Evolutionary conservation across 2,797 vertebrate species (phyloP).

Genomic region (Helicolenus hilgendorfi): DNA sequence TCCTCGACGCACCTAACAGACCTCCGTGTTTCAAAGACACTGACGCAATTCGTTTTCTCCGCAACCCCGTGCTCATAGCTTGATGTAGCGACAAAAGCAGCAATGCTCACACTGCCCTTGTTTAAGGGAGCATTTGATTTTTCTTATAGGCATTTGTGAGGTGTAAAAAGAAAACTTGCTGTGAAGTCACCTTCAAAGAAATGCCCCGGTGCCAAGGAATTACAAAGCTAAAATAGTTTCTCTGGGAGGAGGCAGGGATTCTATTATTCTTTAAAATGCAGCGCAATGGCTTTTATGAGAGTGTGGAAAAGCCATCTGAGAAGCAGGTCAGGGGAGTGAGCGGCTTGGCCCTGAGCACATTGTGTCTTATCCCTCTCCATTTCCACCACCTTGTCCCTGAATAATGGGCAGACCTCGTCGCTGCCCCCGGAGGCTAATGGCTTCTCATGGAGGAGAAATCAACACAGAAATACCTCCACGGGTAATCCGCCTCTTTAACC

Average conservation of each 20-base stretch:
- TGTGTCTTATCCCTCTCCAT: constrained; percentile 90
- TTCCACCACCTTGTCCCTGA: constrained; percentile 89
- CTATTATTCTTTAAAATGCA: constrained; percentile 93
- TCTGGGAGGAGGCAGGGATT: constrained; percentile 84
- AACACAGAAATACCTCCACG: constrained; percentile 88
- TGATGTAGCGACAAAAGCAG: constrained; percentile 65
- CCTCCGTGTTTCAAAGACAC: constrained; percentile 57
- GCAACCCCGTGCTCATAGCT: constrained; percentile 40
- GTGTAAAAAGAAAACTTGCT: constrained; percentile 82
- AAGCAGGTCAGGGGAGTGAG: constrained; percentile 87
- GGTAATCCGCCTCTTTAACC: constrained; percentile 87
- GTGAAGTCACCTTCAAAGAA: constrained; percentile 92
- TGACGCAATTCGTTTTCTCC: constrained; percentile 39
- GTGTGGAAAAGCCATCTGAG: constrained; percentile 91
- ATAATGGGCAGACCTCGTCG: constrained; percentile 89
- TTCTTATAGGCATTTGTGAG: constrained; percentile 78
- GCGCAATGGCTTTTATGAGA: constrained; percentile 88
- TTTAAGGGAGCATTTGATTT: constrained; percentile 83
- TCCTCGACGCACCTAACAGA: constrained; percentile 31
- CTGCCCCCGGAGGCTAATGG: constrained; percentile 93
- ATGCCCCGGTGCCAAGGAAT: constrained; percentile 85
- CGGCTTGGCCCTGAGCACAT: constrained; percentile 87
- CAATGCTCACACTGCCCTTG: constrained; percentile 56
- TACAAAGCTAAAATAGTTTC: constrained; percentile 91
- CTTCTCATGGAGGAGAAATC: constrained; percentile 90